These are phyloP conservation scores for Gryllus bimaculatus DNA, from an alignment of 1,140 invertebrate genomes.

Conservation along the genomic window DNA sequence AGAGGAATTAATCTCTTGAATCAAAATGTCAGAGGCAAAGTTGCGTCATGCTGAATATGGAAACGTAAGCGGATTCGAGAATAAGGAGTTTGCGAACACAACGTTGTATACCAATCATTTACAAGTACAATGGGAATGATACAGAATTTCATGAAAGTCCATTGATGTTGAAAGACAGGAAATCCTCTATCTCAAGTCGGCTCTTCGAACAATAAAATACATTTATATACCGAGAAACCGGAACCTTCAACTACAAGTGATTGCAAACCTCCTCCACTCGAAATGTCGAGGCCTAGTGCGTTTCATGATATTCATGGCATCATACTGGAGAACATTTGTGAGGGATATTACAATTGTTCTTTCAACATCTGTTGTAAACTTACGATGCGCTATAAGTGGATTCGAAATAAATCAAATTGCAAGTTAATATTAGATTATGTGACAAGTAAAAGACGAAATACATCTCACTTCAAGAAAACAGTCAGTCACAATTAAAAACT, in stretches of 20 bases:
- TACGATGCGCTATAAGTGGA: neutral
- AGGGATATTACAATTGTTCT: neutral
- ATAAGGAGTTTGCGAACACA: too few relatives aligned
- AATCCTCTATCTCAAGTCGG: neutral
- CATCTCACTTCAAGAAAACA: neutral
- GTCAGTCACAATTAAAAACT: neutral
- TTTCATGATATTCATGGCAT: constrained; percentile 1
- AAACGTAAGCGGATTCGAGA: too few relatives aligned
- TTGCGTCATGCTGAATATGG: too few relatives aligned
- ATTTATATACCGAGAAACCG: neutral
- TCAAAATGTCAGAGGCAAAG: too few relatives aligned
- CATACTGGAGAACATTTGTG: constrained; percentile 9
- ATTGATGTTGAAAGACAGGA: constrained; percentile 10
- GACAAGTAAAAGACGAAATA: neutral
- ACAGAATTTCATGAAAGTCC: too few relatives aligned
- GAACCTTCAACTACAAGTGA: neutral
- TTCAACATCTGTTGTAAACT: constrained; percentile 7
- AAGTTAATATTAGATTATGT: neutral
- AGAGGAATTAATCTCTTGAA: too few relatives aligned
- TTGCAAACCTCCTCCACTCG: neutral
- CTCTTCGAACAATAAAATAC: too few relatives aligned
- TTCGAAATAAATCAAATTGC: neutral
- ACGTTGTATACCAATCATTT: too few relatives aligned
- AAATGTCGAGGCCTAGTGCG: constrained; percentile 7
- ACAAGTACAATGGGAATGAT: neutral